Base-by-base conservation (phyloP, 2,797 vertebrate species). In the Falco rusticolus region DNA sequence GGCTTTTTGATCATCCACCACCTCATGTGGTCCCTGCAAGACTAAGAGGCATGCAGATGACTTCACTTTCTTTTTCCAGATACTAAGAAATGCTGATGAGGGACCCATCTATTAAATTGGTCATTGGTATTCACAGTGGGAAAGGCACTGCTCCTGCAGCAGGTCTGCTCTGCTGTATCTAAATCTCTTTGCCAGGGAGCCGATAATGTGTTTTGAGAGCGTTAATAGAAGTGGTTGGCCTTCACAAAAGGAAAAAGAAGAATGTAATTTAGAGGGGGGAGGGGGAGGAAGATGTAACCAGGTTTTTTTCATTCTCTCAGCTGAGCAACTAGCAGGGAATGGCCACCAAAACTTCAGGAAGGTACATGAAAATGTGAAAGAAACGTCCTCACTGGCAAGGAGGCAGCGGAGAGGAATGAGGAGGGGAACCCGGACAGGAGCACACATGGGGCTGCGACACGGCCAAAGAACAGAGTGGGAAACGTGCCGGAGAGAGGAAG, bases 151-250 rank as follows among this genome's bases (percentile, higher is more conserved):
- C 91, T 90, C 86, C 53, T 78, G 41, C 45, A 48, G 83, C 68
- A 90, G 51, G 56, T 61, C 79, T 74, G 16, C 33, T 82, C 91
- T 82, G 91, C 87, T 33, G 2, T 45, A 47, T 16, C 51, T 11
- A 34, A 4, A 20, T 11, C 54, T 50, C 61, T 41, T 57, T 78
- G 70, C 28, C 47, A 33, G 57, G 86, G 47, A 80, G 39, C n/a
- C 5, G 26, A 60, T 77, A 72, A 89, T 13, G 45, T 54, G 60
- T 31, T 57, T 60, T 39, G 37, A 84, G 92, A 81, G 75, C 91
- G 69, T 83, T 96, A 94, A 90, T 96, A 85, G 63, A 95, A 94
- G 82, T 25, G 80, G 84, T 57, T 91, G 9, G 68, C 25, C 25
- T 91, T 56, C 90, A 89, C 79, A 94, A 84, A 84, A 91, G 43